A percentile compares a stretch with the other conserved stretches of the same genome.
phyloP scores from a whole-genome alignment of 2,797 vertebrate species.

The Mormyrus hasselquistii region DNA sequence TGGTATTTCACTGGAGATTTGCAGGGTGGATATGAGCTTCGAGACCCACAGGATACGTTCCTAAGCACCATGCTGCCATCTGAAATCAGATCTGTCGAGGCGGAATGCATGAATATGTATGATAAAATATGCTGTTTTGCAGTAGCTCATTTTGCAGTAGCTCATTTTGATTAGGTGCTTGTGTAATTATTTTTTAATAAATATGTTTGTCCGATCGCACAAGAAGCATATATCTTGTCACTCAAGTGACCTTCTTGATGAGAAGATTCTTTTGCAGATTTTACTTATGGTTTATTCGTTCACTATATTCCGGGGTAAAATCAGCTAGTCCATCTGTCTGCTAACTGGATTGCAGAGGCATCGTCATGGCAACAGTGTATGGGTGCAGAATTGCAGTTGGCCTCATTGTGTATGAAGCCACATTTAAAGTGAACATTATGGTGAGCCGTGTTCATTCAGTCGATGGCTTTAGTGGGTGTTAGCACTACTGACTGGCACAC shows the following conservation, averaged over 20 bases:
- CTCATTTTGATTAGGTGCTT: neutral
- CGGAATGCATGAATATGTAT: neutral
- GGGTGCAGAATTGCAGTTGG: neutral
- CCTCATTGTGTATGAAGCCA: neutral
- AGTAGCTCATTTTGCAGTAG: neutral
- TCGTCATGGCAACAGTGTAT: conserved; percentile 21
- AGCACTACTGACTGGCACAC: neutral
- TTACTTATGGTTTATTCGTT: neutral
- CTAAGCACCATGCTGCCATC: neutral
- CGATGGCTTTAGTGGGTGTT: too few relatives aligned
- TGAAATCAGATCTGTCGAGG: neutral
- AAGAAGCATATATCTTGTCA: neutral
- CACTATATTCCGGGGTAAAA: neutral
- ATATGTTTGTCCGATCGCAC: neutral
- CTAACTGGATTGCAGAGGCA: conserved; percentile 18
- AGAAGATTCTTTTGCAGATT: neutral
- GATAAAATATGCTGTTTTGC: neutral
- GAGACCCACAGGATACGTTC: neutral
- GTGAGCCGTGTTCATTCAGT: neutral
- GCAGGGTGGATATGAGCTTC: neutral
- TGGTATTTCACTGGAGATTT: neutral
- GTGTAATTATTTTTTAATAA: neutral
- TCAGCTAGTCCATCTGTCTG: neutral
- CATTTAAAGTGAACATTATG: conserved; percentile 1
- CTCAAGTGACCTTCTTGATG: neutral